Evolutionary conservation across 1,140 invertebrate genomes (phyloP), one percentile per base, ranked within the genome.

Genomic region (Battus philenor): DNA sequence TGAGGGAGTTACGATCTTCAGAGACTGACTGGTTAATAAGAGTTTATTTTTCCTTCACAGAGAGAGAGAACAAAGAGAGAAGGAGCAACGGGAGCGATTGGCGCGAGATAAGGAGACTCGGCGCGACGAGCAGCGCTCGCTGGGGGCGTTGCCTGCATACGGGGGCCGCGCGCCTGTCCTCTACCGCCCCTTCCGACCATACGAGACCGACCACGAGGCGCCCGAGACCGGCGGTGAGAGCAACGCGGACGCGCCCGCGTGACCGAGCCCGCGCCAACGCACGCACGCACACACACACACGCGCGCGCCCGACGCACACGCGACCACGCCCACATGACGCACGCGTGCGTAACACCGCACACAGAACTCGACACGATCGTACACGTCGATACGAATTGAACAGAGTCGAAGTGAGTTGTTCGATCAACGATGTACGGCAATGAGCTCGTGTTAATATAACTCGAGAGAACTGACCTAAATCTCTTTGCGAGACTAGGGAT

Each of bases 1-100:
- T n/a, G n/a, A n/a, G n/a, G n/a, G n/a, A n/a, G n/a, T n/a, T n/a
- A n/a, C n/a, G n/a, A n/a, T n/a, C n/a, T n/a, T n/a, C n/a, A 26
- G 66, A 69, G 30, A 32, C 61, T 32, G 62, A 68, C 34, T 70
- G 71, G 66, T 63, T 20, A 57, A 36, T 6, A 3, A 20, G 18
- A 20, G 18, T 34, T 34, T 17, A 10, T 17, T 34, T 26, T 13
- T 29, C 30, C 26, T 15, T 13, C 6, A 3, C 67, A 74, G 80
- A 36, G 82, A 86, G 47, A 61, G 83, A 7, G 83, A 86, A 33
- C 70, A 66, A 9, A 51, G 66, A 4, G 68, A 74, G 52, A 73
- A 81, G 44, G 73, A 82, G 51, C 69, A 74, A 32, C 56, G 80
- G 11, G 82, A 83, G 60, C 36, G 54, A 47, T 20, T 10, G 29